Conservation (phyloP, 2,888 invertebrate genomes). For the Dione vanillae region DNA sequence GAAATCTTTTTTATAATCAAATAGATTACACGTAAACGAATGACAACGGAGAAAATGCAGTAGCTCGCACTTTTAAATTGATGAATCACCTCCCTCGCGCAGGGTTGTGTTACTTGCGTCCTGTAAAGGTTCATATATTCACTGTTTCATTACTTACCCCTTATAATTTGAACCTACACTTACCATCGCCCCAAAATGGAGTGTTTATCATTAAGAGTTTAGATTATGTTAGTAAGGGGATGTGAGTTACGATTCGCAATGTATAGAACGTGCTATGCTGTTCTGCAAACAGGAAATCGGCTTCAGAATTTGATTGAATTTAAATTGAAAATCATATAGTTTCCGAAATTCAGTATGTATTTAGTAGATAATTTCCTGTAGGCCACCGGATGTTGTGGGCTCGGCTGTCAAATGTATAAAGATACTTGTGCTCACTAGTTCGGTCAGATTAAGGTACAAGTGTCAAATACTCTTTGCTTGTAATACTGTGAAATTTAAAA, state of each 20-base stretch:
- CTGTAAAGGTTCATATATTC: slow-evolving; percentile 17
- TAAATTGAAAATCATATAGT: slow-evolving; percentile 10
- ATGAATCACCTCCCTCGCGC: slow-evolving; percentile 23
- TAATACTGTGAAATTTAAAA: no score
- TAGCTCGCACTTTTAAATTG: neutral
- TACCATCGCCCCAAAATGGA: slow-evolving; percentile 34
- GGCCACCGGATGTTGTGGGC: slow-evolving; percentile 5
- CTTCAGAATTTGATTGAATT: slow-evolving; percentile 27
- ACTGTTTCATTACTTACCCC: slow-evolving; percentile 32
- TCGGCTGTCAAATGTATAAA: neutral
- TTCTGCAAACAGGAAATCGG: slow-evolving; percentile 38
- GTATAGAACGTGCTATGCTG: slow-evolving; percentile 27
- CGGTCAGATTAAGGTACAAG: neutral
- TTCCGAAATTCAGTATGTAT: slow-evolving; percentile 9
- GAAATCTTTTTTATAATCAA: neutral
- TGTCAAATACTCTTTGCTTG: no score
- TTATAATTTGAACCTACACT: slow-evolving; percentile 20
- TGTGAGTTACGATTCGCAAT: slow-evolving; percentile 36
- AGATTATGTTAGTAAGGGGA: slow-evolving; percentile 35
- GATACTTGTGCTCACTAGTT: neutral
- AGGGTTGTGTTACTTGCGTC: slow-evolving; percentile 16
- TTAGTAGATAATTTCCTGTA: slow-evolving; percentile 4
- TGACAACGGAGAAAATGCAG: neutral
- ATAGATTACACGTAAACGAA: neutral
- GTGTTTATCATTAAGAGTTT: slow-evolving; percentile 35